phyloP scores from a whole-genome alignment of 2,797 vertebrate genomes.

The Hippopotamyrus pictus region DNA sequence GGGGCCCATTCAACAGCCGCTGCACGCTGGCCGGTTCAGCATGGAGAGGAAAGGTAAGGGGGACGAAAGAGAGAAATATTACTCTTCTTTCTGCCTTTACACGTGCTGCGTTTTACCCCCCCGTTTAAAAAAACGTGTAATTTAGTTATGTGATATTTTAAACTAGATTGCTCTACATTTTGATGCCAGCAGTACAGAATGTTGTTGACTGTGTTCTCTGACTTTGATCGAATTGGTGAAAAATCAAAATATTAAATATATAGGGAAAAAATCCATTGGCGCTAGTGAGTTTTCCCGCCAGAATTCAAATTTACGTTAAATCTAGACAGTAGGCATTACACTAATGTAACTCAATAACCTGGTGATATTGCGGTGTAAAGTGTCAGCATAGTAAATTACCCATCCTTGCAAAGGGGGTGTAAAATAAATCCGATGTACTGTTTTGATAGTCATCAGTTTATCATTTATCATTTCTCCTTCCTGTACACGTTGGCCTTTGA shows the following conservation, averaged over 20 bases:
- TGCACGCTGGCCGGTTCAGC: slow-evolving; percentile 47
- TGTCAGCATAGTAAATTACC: not conserved
- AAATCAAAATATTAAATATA: not conserved
- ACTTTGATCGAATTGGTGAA: not conserved
- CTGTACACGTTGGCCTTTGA: not conserved
- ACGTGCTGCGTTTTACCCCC: not conserved
- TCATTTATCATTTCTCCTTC: not conserved
- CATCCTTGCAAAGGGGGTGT: not conserved
- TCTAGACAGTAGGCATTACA: not conserved
- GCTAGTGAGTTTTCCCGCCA: not conserved
- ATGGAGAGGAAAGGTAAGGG: slow-evolving; percentile 75
- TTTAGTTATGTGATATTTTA: not conserved
- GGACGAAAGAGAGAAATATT: not conserved
- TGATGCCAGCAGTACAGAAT: not conserved
- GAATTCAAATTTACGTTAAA: not conserved
- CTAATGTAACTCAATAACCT: too few species aligned
- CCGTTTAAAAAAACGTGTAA: not conserved
- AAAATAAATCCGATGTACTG: not conserved
- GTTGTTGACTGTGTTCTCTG: not conserved
- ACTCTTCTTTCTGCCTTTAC: not conserved
- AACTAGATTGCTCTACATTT: not conserved
- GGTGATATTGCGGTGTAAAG: not conserved
- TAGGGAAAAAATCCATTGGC: not conserved
- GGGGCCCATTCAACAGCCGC: slow-evolving; percentile 22
- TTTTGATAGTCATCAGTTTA: not conserved